Base-by-base conservation (phyloP, 2,797 vertebrate species). In the Gallinago nigripennis region DNA sequence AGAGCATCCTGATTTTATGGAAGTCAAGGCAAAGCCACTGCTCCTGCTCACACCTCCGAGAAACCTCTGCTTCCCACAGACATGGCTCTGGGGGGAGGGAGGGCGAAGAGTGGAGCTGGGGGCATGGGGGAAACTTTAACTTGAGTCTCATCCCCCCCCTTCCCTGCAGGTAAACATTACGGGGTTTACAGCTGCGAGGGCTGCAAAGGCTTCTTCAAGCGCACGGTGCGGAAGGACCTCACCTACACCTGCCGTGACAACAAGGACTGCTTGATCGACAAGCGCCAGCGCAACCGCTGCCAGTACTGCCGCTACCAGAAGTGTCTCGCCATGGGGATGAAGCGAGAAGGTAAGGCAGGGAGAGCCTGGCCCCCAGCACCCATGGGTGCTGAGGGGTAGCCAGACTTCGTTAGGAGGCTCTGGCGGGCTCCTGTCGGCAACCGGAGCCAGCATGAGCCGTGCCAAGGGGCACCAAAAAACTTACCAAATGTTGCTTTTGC, bases 301-400 rank as follows among this genome's bases (percentile, higher is more conserved):
- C 99, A 99, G 97, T 99, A 99, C 98, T 99, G 99, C 97, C 99
- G 99, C 96, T 99, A 99, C 97, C 99, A 99, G 99, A 99, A 99
- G 98, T 99, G 99, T 98, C 98, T 99, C 73, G 99, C 99, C 64
- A 99, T 99, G 99, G 99, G 99, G 96, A 99, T 99, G 99, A 99
- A 99, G 98, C 98, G 99, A 97, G 99, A 99, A 99, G 99, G 99
- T 99, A 98, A 98, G 98, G 97, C 97, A 96, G 11, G 13, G 20
- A 27, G 23, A 58, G n/a, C 84, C 64, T 20, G 69, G 6, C 35
- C 73, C 70, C 0, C 1, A 5, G 76, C 91, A 28, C 82, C 81
- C 81, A 0, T 0, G 86, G 82, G 63, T 66, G 78, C 80, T 70
- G 61, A 21, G 12, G 2, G 66, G 56, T 5, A 1, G 2, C 10